A percentile compares a stretch with the other conserved stretches of the same genome.
These are phyloP conservation scores for Drosophila orena DNA, from an alignment of 1,140 invertebrate genomes.

Conservation along the genomic window DNA sequence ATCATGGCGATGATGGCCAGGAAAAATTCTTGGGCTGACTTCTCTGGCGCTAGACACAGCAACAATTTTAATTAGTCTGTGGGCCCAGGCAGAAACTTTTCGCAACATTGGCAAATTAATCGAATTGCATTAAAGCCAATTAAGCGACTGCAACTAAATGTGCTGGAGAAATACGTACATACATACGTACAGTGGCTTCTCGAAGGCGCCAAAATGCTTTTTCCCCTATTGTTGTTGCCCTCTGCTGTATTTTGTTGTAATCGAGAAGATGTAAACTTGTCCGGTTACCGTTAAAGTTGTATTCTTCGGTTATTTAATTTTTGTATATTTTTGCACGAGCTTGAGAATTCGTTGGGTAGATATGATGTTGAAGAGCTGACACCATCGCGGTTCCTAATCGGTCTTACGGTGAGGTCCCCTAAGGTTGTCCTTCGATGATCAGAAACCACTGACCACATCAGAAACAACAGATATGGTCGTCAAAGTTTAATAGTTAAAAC, in stretches of 20 bases:
- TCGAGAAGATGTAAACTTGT: constrained; percentile 40
- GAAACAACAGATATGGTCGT: no score
- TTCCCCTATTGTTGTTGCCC: constrained; percentile 8
- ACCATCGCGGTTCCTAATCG: not conserved
- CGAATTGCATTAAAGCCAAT: constrained; percentile 76
- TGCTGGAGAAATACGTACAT: not conserved
- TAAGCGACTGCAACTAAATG: constrained; percentile 42
- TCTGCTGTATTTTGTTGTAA: constrained; percentile 45
- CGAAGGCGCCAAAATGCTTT: constrained; percentile 25
- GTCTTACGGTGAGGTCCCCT: not conserved
- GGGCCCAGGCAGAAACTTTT: constrained; percentile 47
- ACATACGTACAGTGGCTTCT: not conserved
- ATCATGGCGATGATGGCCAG: constrained; percentile 26
- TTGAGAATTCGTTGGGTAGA: not conserved
- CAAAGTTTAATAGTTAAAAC: not conserved
- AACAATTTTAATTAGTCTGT: constrained; percentile 78
- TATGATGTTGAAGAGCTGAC: not conserved
- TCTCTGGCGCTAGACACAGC: constrained; percentile 43
- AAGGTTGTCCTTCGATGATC: no score
- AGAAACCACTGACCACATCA: no score
- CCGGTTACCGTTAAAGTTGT: constrained; percentile 12
- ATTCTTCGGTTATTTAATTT: not conserved
- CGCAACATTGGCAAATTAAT: constrained; percentile 72
- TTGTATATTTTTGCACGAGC: not conserved
- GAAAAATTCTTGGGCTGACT: constrained; percentile 27